Evolutionary conservation across 2,888 invertebrate species (phyloP).

Genomic region (Thymelicus lineola): DNA sequence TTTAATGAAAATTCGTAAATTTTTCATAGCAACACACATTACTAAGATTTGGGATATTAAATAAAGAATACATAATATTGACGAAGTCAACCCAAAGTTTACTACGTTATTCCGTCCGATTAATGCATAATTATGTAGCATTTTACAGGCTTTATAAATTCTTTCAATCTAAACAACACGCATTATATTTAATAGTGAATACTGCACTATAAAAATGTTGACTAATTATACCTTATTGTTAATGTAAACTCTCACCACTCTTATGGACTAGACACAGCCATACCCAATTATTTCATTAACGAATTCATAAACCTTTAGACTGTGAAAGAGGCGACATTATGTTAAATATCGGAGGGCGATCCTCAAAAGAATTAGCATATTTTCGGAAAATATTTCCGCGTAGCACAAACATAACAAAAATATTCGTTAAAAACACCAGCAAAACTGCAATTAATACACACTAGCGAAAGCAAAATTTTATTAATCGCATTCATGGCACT

Average conservation of each 20-base stretch:
- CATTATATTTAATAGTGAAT: slow-evolving; percentile 28
- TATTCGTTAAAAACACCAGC: too few species aligned
- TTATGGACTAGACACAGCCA: slow-evolving; percentile 37
- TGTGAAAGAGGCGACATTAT: slow-evolving; percentile 23
- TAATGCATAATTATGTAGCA: background rate
- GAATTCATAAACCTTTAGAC: slow-evolving; percentile 12
- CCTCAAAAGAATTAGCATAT: background rate
- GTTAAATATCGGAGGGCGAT: background rate
- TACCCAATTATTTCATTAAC: slow-evolving; percentile 23
- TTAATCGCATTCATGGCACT: background rate
- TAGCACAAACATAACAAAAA: too few species aligned
- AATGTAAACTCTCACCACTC: slow-evolving; percentile 14
- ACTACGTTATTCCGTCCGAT: background rate
- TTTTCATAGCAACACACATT: background rate
- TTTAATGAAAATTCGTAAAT: too few species aligned
- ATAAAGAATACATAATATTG: too few species aligned
- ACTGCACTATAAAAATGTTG: slow-evolving; percentile 31
- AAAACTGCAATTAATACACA: background rate
- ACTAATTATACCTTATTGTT: slow-evolving; percentile 15
- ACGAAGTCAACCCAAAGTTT: too few species aligned
- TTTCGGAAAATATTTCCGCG: too few species aligned
- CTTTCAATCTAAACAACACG: slow-evolving; percentile 23
- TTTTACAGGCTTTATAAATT: slow-evolving; percentile 23
- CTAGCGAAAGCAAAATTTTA: background rate
- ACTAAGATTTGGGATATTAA: background rate